Base-by-base conservation (phyloP, 2,888 invertebrate genomes). In the Drosophila trichaetosa region DNA sequence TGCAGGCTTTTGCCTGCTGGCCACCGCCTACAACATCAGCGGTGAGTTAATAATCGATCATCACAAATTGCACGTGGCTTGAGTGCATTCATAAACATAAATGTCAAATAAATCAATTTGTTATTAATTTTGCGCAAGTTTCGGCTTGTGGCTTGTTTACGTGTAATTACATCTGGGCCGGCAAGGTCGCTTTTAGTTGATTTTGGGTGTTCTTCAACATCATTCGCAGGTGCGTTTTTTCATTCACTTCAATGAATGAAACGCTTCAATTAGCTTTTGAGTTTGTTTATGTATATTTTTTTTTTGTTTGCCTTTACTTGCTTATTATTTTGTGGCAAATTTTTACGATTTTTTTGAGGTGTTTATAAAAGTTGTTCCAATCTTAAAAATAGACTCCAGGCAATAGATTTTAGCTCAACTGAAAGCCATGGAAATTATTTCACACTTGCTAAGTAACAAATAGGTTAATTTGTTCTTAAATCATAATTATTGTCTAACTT, bases 1-100 rank as follows among this genome's bases (percentile, higher is more conserved):
- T 46, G 78, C 79, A 38, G 83, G 80, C 21, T 70, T 90, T 29
- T 87, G 80, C 57, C 69, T 91, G 21, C 61, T 91, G 67, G 84
- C 85, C 36, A 75, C 81, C 66, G 82, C 77, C 64, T 85, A 82
- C 73, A 80, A 78, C 29, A 85, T 87, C 42, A 74, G 79, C 82
- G 90, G 90, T 91, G 61, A 75, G 90, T 79, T 46, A 27, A 24
- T 1, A 36, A 6, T 52, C 36, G 65, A 69, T 58, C 54, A 31
- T 38, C 58, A 36, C 36, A 18, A 34, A 27, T 46, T 72, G 58
- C 71, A 80, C 69, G 71, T 66, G 66, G 53, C 34, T 34, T 38
- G 54, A 51, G 27, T 63, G 66, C 64, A 66, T 64, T 54, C 52
- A 65, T 67, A 74, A 82, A 66, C 46, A 59, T 53, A 62, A n/a